Evolutionary conservation across 2,797 vertebrate species (phyloP), one percentile per base, ranked within the genome.

Genomic region (Neoniphon sammara): DNA sequence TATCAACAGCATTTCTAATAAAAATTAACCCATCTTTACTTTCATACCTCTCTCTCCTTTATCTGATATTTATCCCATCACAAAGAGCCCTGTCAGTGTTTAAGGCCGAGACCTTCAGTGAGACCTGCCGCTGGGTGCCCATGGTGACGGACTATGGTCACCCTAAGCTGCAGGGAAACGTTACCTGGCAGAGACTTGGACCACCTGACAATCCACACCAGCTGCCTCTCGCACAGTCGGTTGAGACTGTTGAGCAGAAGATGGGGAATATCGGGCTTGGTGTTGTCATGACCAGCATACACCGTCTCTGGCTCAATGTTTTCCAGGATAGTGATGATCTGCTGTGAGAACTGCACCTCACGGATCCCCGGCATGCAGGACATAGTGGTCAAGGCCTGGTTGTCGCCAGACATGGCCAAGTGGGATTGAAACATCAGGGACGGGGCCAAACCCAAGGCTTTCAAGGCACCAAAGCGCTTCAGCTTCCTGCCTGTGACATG

Each of bases 141-240:
- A 79, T 80, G 83, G 83, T 17, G 27, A 88, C 76, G 52, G 21
- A 36, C 52, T 59, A 30, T 34, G 44, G 23, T 69, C 82, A 79
- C 81, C 84, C 70, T 78, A 84, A 80, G 74, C 68, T 4, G 58
- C 65, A 47, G 55, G 62, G 71, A 31, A 42, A 50, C 5, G 70
- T 96, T 96, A 99, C 98, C 98, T 96, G 98, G 98, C 88, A 99
- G 91, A 58, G 95, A 94, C 87, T 99, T 99, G 83, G 98, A 97
- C 98, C 98, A 99, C 87, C 96, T 96, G 82, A 99, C 97, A 23
- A 99, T 98, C 90, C 96, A 96, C 74, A 98, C 93, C 80, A 99
- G 96, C 79, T 99, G 98, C 71, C 96, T 95, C 89, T 99, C 98
- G 18, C 96, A 97, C 65, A 99, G 94, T 34, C 94, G 89, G 89